phyloP scores from a whole-genome alignment of 2,113 vertebrate genomes.

The Archocentrus centrarchus region DNA sequence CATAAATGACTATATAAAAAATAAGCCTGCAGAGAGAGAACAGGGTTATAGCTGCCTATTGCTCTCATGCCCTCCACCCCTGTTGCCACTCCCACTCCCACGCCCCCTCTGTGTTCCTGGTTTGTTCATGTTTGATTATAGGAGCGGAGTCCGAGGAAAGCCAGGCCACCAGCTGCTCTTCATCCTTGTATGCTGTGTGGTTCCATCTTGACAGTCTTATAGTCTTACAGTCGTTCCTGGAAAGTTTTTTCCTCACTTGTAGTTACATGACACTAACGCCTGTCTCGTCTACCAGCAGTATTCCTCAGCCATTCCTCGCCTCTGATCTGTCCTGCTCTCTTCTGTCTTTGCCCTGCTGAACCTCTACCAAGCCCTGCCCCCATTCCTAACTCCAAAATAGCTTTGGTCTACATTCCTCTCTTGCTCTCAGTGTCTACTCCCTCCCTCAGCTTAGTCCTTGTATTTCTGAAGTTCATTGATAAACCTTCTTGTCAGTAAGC shows the following conservation, averaged over 20 bases:
- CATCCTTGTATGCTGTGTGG: neutral
- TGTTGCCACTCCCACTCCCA: too few relatives aligned
- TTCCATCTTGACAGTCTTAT: neutral
- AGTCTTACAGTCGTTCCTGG: neutral
- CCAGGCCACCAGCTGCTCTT: neutral
- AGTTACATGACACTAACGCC: neutral
- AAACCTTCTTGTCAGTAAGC: neutral
- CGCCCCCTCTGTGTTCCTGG: neutral
- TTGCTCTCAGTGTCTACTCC: neutral
- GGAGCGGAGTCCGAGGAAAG: neutral
- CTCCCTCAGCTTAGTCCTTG: neutral
- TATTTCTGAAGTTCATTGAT: neutral
- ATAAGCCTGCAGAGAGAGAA: too few relatives aligned
- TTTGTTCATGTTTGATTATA: neutral
- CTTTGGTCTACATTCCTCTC: conserved; percentile 8
- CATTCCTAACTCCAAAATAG: neutral
- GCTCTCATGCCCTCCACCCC: too few relatives aligned
- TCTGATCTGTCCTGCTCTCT: neutral
- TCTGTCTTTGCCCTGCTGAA: neutral
- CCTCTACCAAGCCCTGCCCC: neutral
- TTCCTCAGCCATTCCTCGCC: neutral
- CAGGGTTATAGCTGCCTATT: too few relatives aligned
- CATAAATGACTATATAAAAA: too few relatives aligned
- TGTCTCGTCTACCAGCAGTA: neutral
- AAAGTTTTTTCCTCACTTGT: neutral